Evolutionary conservation across 2,113 vertebrate species (phyloP).

Genomic region (Camelus bactrianus): DNA sequence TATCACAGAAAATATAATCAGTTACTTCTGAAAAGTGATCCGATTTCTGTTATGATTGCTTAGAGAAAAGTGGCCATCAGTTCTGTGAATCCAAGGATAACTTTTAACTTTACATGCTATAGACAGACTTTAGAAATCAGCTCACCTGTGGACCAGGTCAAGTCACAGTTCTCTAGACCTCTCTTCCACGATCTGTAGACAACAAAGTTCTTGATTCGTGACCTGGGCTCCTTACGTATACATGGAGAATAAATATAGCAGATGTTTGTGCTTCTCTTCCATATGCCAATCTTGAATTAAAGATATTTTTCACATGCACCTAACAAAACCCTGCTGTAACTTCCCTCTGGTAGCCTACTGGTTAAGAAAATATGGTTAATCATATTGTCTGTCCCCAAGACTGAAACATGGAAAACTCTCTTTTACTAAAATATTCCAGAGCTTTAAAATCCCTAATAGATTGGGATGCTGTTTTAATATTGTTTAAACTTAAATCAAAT

Average conservation of each 20-base stretch:
- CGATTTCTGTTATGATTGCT: neutral
- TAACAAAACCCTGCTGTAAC: neutral
- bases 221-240: neutral
- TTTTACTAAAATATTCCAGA: neutral
- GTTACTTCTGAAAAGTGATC: neutral
- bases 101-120: neutral
- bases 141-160: neutral
- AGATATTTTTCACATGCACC: neutral
- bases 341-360: neutral
- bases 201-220: neutral
- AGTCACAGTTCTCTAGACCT: neutral
- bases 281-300: neutral
- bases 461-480: neutral
- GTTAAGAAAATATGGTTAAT: slow-evolving; percentile 11
- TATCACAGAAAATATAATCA: neutral
- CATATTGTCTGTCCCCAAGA: neutral
- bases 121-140: neutral
- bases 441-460: slow-evolving; percentile 1
- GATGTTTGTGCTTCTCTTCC: neutral
- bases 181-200: neutral
- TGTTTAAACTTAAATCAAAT: slow-evolving; percentile 24
- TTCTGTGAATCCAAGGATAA: neutral
- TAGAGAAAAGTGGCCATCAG: neutral
- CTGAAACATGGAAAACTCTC: slow-evolving; percentile 12
- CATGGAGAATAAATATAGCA: neutral